A percentile compares a stretch with the other conserved stretches of the same genome.
These are phyloP conservation scores for Schizothorax lantsangensis DNA, from an alignment of 2,797 vertebrate genomes.

Conservation along the genomic window DNA sequence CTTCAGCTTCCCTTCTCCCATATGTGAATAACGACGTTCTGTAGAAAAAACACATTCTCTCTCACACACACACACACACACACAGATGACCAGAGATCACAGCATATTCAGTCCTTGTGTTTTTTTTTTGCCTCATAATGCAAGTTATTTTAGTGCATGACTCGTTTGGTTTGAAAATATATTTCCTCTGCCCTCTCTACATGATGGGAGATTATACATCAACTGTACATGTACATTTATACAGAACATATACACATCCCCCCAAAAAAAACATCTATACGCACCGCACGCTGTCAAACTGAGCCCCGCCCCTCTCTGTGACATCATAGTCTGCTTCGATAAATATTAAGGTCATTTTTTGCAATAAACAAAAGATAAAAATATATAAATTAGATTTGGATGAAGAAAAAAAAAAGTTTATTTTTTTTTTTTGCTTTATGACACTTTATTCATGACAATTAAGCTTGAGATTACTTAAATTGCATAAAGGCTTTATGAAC, in stretches of 20 bases:
- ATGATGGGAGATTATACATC: slow-evolving; percentile 33
- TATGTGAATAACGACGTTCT: neutral
- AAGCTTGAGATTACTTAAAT: neutral
- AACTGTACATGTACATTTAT: slow-evolving; percentile 71
- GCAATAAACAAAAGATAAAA: neutral
- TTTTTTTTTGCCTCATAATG: slow-evolving; percentile 68
- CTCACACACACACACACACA: slow-evolving; percentile 58
- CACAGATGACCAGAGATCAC: slow-evolving; percentile 77
- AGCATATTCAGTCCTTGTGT: slow-evolving; percentile 80
- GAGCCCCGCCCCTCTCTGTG: slow-evolving; percentile 21
- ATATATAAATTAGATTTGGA: neutral
- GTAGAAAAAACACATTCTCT: slow-evolving; percentile 20
- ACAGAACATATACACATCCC: slow-evolving; percentile 79
- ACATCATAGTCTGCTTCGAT: slow-evolving; percentile 58
- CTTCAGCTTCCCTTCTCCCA: neutral
- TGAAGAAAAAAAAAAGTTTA: too few relatives aligned
- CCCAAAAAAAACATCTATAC: slow-evolving; percentile 65
- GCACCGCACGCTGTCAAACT: neutral
- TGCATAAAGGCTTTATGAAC: too few relatives aligned
- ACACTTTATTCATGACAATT: slow-evolving; percentile 9
- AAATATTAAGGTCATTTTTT: neutral
- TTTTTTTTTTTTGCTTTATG: slow-evolving; percentile 1
- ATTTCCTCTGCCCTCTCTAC: slow-evolving; percentile 68
- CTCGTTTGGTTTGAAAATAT: slow-evolving; percentile 71
- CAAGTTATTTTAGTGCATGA: slow-evolving; percentile 78